Evolutionary conservation across 2,888 invertebrate genomes (phyloP).

Genomic region (Caenorhabditis uteleia): DNA sequence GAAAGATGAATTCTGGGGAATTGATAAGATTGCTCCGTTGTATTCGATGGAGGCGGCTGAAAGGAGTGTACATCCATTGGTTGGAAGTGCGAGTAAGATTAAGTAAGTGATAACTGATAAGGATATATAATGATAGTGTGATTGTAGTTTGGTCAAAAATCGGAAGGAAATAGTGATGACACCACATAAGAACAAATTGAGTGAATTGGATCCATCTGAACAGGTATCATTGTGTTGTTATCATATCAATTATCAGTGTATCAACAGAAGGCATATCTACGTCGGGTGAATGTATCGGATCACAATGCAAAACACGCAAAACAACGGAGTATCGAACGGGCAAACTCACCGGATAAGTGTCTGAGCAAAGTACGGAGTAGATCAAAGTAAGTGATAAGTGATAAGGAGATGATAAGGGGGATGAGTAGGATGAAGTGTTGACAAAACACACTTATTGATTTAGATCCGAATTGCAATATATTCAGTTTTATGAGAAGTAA

Average conservation of each 20-base stretch:
- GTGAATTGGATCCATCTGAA: conserved; percentile 48
- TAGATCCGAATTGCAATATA: conserved; percentile 51
- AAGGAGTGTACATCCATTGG: conserved; percentile 63
- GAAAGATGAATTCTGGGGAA: conserved; percentile 61
- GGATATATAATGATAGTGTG: background rate
- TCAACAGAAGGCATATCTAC: conserved; percentile 49
- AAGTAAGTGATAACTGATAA: conserved; percentile 44
- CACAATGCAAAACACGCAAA: conserved; percentile 57
- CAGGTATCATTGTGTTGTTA: conserved; percentile 40
- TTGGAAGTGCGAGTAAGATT: conserved; percentile 64
- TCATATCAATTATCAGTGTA: background rate
- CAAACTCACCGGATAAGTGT: conserved; percentile 52
- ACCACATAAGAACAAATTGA: conserved; percentile 66
- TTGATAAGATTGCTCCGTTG: conserved; percentile 60
- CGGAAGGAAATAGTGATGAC: conserved; percentile 62
- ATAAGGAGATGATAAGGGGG: no score
- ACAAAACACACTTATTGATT: conserved; percentile 7
- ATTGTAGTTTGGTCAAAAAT: conserved; percentile 59
- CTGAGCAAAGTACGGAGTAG: conserved; percentile 43
- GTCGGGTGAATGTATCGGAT: conserved; percentile 57
- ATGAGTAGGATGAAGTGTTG: no score
- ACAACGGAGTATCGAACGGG: conserved; percentile 46
- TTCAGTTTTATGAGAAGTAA: conserved; percentile 54
- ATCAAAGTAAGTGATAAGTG: conserved; percentile 38
- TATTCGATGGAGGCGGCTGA: conserved; percentile 64